A percentile compares a stretch with the other conserved stretches of the same genome.
phyloP scores from a whole-genome alignment of 2,797 vertebrate genomes.

The Phalanger gymnotis region DNA sequence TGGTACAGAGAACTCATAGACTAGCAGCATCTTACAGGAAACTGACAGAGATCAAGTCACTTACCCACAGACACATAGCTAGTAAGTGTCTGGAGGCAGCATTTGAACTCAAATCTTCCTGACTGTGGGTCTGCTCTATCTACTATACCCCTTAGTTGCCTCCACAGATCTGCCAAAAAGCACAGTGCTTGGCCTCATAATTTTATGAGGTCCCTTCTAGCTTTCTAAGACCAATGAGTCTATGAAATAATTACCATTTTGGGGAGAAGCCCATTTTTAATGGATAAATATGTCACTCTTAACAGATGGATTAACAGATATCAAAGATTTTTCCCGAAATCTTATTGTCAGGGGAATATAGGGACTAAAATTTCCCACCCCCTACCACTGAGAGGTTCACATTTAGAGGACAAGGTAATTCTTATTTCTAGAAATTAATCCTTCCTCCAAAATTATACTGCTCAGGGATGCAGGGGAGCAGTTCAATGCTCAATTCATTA shows the following conservation, averaged over 20 bases:
- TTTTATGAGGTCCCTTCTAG: slow-evolving; percentile 9
- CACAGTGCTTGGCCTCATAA: neutral
- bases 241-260: neutral
- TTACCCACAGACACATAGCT: neutral
- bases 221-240: slow-evolving; percentile 5
- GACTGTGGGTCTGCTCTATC: neutral
- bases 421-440: slow-evolving; percentile 30
- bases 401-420: slow-evolving; percentile 8
- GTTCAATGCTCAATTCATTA: neutral
- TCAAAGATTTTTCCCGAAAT: slow-evolving; percentile 10
- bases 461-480: slow-evolving; percentile 13
- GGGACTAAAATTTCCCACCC: neutral
- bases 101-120: neutral
- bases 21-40: neutral
- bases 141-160: neutral
- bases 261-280: slow-evolving; percentile 16
- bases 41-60: neutral
- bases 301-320: neutral
- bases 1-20: neutral
- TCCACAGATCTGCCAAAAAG: neutral
- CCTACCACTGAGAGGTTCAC: neutral
- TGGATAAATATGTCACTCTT: neutral
- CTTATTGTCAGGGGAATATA: neutral
- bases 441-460: slow-evolving; percentile 8
- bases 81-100: neutral